These are phyloP conservation scores for Brienomyrus longianalis DNA, from an alignment of 2,113 vertebrate species.

Conservation along the genomic window DNA sequence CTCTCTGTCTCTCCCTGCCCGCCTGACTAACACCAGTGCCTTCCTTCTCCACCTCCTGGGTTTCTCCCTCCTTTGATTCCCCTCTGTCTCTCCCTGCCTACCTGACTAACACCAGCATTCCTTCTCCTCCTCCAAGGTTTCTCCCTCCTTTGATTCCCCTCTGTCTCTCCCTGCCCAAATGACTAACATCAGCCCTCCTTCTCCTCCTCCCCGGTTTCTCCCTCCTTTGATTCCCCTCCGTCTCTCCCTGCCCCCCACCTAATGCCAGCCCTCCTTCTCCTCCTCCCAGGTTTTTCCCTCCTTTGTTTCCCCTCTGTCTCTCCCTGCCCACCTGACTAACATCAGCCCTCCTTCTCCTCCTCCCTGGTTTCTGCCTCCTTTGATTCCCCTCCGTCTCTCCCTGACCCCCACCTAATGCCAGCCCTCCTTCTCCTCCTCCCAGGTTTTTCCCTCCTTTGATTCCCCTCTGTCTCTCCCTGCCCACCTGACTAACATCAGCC, in stretches of 20 bases:
- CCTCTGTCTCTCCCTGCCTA: not conserved
- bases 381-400: not conserved
- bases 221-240: too few relatives aligned
- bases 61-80: not conserved
- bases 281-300: too few relatives aligned
- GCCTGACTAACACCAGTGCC: too few relatives aligned
- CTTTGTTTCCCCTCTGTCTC: too few relatives aligned
- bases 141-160: not conserved
- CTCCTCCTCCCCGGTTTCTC: too few relatives aligned
- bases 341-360: too few relatives aligned
- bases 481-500: not conserved
- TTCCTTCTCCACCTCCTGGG: too few relatives aligned
- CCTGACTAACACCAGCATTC: not conserved
- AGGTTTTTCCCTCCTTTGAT: not conserved
- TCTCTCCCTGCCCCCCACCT: too few relatives aligned
- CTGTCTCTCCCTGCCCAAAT: not conserved
- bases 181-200: not conserved
- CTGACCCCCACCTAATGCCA: not conserved
- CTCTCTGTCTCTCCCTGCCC: too few relatives aligned
- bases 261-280: too few relatives aligned
- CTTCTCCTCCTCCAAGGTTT: not conserved
- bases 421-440: not conserved
- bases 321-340: too few relatives aligned
- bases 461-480: not conserved
- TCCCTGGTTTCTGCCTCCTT: not conserved